Conservation (phyloP, 2,888 invertebrate genomes). For the Lasius fuliginosus region DNA sequence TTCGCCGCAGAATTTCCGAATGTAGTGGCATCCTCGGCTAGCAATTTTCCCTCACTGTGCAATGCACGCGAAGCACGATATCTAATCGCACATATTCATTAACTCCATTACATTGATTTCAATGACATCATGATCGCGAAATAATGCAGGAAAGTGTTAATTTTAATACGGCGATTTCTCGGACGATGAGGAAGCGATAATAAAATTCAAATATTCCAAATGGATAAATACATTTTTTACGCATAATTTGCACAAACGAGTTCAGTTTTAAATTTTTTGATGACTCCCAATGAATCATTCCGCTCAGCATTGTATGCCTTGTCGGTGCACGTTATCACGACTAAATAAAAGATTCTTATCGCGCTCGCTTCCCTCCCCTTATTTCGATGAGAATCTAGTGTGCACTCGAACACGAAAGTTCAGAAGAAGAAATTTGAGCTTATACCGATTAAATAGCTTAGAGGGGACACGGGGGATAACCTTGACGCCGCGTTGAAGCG, state of each 20-base stretch:
- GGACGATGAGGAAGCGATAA: neutral
- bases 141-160: neutral
- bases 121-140: conserved; percentile 14
- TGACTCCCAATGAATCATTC: conserved; percentile 51
- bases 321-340: conserved; percentile 59
- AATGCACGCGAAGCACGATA: conserved; percentile 31
- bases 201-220: neutral
- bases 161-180: neutral
- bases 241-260: neutral
- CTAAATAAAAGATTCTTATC: conserved; percentile 66
- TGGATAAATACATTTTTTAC: neutral
- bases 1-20: conserved; percentile 64
- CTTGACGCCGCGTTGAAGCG: conserved; percentile 27
- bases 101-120: conserved; percentile 33
- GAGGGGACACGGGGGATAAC: neutral
- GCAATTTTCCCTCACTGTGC: conserved; percentile 29
- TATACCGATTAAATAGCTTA: conserved; percentile 43
- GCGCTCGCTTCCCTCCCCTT: conserved; percentile 49
- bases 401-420: conserved; percentile 54
- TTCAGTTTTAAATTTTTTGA: neutral
- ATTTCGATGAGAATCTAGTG: conserved; percentile 62
- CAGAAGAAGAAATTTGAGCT: conserved; percentile 51
- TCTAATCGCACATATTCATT: conserved; percentile 54
- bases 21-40: conserved; percentile 29
- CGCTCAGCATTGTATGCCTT: conserved; percentile 23